Percentiles rank a stretch among this genome's conserved stretches.
These are phyloP conservation scores for Lasioglossum calceatum DNA, from an alignment of 2,888 invertebrate genomes.

Conservation along the genomic window DNA sequence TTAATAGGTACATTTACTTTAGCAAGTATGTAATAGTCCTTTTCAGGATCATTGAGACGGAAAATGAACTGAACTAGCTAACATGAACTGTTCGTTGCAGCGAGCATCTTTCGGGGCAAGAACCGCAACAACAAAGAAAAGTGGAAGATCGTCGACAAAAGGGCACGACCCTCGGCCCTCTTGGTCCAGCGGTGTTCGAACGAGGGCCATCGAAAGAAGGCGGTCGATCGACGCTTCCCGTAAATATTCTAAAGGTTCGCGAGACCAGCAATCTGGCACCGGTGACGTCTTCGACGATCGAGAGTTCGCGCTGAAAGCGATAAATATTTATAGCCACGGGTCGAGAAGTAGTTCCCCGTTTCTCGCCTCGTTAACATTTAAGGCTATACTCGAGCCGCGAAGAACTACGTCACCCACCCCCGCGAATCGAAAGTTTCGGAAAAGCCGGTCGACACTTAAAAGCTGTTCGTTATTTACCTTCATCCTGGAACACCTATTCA, in stretches of 20 bases:
- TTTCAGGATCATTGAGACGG: neutral
- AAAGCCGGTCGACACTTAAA: constrained; percentile 14
- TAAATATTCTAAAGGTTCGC: constrained; percentile 17
- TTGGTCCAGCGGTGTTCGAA: neutral
- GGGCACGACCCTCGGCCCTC: neutral
- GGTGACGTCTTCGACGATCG: constrained; percentile 13
- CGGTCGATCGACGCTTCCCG: neutral
- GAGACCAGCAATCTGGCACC: constrained; percentile 30
- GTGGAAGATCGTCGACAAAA: neutral
- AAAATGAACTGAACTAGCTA: neutral
- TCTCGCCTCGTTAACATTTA: constrained; percentile 27
- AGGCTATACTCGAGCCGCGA: neutral
- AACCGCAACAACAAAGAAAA: neutral
- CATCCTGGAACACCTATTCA: neutral
- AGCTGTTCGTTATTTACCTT: constrained; percentile 27
- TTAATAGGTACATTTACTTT: no score
- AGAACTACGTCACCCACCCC: neutral
- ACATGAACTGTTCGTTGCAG: neutral
- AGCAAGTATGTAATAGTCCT: no score
- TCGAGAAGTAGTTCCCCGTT: constrained; percentile 11
- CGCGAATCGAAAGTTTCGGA: constrained; percentile 6
- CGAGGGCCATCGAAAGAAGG: neutral
- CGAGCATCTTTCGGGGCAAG: neutral
- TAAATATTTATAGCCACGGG: constrained; percentile 34
- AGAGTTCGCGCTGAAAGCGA: constrained; percentile 18